Base-by-base conservation (phyloP, 2,797 vertebrate genomes). In the Momotus momota region DNA sequence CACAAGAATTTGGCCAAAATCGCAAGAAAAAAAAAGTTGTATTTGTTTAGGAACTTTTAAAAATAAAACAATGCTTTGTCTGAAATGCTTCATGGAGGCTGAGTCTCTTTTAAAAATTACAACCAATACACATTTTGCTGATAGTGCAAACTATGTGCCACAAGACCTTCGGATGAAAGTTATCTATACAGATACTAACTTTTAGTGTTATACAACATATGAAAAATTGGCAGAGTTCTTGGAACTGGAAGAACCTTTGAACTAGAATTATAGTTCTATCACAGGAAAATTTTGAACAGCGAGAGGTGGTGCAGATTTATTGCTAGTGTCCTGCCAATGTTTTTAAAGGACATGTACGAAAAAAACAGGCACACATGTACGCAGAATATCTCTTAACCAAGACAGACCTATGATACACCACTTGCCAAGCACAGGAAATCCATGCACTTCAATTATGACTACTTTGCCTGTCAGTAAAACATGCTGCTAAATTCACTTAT, bases 321-420 rank as follows among this genome's bases (percentile, higher is more conserved):
- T 21, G 4, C 9, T 73, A 25, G 51, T 27, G n/a, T 48, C 49
- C 43, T 94, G 62, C 40, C 58, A 88, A 73, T 54, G 2, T 18
- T 90, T 85, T 78, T 81, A 22, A 78, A 72, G 10, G 31, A 49
- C 20, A 81, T 65, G 54, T 57, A 27, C 9, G 19, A 7, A 86
- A 57, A 27, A 21, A 80, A 7, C 0, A 0, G 5, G 17, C 40
- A 49, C 26, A 58, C 0, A 1, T 20, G 55, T 38, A 23, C 38
- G 48, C 2, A 38, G 10, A 82, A 21, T 6, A 1, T 21, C 51
- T 84, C 67, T 40, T 35, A 72, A 7, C n/a, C 43, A 29, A 73
- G 62, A n/a, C 1, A 84, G 48, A 35, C 12, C 23, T 64, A 12
- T n/a, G 81, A 77, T 3, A 12, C 16, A 26, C 10, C 33, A 33